Base-by-base conservation (phyloP, 2,113 vertebrate species). In the Pseudopodoces humilis region DNA sequence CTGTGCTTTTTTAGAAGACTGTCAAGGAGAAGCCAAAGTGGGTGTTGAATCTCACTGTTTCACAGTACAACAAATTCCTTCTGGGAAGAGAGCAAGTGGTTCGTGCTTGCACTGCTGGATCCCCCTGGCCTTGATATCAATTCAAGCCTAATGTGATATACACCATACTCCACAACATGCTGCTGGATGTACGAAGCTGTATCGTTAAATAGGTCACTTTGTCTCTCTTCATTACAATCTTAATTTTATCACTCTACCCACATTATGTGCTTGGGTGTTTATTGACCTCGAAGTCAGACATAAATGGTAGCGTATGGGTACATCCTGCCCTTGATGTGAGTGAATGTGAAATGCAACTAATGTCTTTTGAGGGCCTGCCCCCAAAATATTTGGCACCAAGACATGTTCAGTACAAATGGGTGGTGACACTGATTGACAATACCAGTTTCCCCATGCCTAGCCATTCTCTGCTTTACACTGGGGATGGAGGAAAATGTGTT, bases 51-150 rank as follows among this genome's bases (percentile, higher is more conserved):
- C 97, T 98, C 35, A 78, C 87, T 80, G 72, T 95, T 98, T 65
- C 92, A 18, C 95, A 98, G 59, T 95, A 97, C 84, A 98, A 97
- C 93, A 98, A 97, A 77, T 75, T 99, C 59, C 96, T 98, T 41
- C 75, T 98, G n/a, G 97, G 80, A 92, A 98, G 98, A 14, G 96
- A 93, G 71, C 97, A 95, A 92, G 72, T 68, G 35, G 4, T 28
- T 76, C 3, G 6, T 3, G 2, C 37, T 74, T 50, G 44, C 14
- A 2, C 15, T n/a, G 1, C 18, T 43, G 55, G 28, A 49, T 76
- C 10, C 37, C 27, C 41, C 52, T 50, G 41, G 41, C n/a, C 49
- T 69, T 79, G 39, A 49, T 39, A 89, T 27, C 65, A 84, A 10
- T 59, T 64, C 56, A 59, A 49, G 9, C 11, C 47, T 55, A 12